Conservation (phyloP, 2,113 vertebrate species). For the Rhadina sibilatrix region DNA sequence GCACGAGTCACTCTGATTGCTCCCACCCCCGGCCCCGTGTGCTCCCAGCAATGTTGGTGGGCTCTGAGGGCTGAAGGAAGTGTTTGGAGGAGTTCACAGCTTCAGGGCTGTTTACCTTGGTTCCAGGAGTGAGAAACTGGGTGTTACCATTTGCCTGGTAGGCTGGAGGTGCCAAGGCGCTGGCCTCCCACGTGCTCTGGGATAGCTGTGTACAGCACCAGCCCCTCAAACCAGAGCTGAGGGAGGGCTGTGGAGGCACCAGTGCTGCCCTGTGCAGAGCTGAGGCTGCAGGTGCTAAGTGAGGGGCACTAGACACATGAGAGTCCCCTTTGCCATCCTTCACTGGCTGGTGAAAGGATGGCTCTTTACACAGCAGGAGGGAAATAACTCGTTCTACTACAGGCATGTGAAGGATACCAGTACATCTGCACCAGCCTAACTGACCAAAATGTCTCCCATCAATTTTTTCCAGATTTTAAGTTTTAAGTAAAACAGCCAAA, state of each 20-base stretch:
- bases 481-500: not conserved
- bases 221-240: not conserved
- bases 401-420: not conserved
- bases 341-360: not conserved
- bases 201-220: not conserved
- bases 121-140: not conserved
- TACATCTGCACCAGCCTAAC: not conserved
- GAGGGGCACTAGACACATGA: not conserved
- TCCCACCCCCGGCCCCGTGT: accelerated
- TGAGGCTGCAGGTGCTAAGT: not conserved
- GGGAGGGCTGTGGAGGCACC: not conserved
- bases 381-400: not conserved
- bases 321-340: not conserved
- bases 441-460: not conserved
- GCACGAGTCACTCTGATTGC: not conserved
- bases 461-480: not conserved
- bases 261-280: not conserved
- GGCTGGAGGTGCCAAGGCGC: not conserved
- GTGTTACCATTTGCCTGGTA: not conserved
- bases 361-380: not conserved
- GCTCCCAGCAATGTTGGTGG: not conserved
- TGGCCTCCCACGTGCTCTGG: not conserved
- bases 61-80: not conserved
- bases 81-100: not conserved
- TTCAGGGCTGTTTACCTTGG: not conserved